These are phyloP conservation scores for Limnodromus scolopaceus DNA, from an alignment of 2,797 vertebrate genomes.

Conservation along the genomic window DNA sequence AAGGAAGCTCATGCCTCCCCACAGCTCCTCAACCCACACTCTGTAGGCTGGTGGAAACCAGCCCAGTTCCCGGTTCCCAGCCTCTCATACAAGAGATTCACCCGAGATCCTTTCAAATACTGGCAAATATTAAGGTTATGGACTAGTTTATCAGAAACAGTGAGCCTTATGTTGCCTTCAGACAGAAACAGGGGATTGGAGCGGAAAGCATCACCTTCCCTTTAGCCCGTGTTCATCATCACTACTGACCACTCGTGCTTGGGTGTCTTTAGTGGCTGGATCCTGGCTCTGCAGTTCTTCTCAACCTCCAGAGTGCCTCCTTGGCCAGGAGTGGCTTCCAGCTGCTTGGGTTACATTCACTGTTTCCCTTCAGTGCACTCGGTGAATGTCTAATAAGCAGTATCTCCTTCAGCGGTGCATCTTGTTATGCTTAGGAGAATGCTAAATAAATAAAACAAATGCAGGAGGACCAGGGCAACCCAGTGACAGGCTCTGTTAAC, in stretches of 20 bases:
- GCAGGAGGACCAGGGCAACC: background rate
- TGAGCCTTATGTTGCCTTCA: background rate
- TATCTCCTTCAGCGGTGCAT: background rate
- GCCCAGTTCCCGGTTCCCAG: background rate
- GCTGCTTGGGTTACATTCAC: background rate
- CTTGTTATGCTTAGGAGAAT: background rate
- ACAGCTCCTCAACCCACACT: background rate
- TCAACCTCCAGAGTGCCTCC: background rate
- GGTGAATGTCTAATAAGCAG: background rate
- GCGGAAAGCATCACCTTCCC: background rate
- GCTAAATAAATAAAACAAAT: background rate
- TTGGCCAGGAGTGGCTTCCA: background rate
- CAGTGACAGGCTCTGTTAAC: background rate
- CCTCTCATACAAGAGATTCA: background rate
- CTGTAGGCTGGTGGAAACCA: background rate
- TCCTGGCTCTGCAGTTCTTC: background rate
- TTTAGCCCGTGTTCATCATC: rapidly evolving
- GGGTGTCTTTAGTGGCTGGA: rapidly evolving
- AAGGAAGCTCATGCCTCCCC: rapidly evolving
- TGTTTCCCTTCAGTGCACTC: background rate
- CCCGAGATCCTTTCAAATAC: background rate
- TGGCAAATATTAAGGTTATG: background rate
- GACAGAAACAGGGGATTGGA: background rate
- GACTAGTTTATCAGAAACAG: background rate
- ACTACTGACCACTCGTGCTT: rapidly evolving